phyloP scores from a whole-genome alignment of 2,797 vertebrate genomes.

The Melanotaenia pygmaea region DNA sequence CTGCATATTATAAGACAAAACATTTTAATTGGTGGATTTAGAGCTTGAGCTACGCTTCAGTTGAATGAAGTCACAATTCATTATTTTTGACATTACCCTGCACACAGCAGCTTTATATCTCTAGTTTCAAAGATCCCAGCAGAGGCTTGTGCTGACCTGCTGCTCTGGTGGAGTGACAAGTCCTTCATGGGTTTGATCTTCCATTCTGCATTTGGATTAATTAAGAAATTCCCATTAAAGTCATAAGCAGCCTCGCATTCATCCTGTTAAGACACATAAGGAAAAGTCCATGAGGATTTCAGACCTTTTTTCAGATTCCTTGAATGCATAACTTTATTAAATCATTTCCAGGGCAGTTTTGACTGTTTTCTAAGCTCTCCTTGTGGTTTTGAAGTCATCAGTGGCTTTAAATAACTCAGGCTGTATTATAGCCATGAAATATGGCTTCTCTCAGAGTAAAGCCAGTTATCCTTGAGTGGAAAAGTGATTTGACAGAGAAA shows the following conservation, averaged over 20 bases:
- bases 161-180: constrained; percentile 75
- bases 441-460: constrained; percentile 76
- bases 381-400: constrained; percentile 78
- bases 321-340: constrained; percentile 78
- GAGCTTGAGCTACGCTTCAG: constrained; percentile 65
- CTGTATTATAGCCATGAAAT: constrained; percentile 79
- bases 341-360: constrained; percentile 68
- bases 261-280: constrained; percentile 83
- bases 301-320: constrained; percentile 70
- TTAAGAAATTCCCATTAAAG: constrained; percentile 85
- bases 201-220: constrained; percentile 84
- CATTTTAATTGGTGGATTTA: constrained; percentile 79
- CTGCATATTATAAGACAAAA: constrained; percentile 80
- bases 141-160: constrained; percentile 77
- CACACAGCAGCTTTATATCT: constrained; percentile 65
- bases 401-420: constrained; percentile 79
- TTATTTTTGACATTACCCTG: constrained; percentile 75
- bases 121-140: constrained; percentile 71
- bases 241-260: constrained; percentile 77
- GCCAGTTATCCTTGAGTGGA: constrained; percentile 77
- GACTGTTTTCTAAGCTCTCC: constrained; percentile 76
- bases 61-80: constrained; percentile 69
- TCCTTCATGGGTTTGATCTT: constrained; percentile 80
- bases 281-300: constrained; percentile 74
- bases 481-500: constrained; percentile 79